phyloP scores from a whole-genome alignment of 2,113 vertebrate species.

The Grallaria varia region DNA sequence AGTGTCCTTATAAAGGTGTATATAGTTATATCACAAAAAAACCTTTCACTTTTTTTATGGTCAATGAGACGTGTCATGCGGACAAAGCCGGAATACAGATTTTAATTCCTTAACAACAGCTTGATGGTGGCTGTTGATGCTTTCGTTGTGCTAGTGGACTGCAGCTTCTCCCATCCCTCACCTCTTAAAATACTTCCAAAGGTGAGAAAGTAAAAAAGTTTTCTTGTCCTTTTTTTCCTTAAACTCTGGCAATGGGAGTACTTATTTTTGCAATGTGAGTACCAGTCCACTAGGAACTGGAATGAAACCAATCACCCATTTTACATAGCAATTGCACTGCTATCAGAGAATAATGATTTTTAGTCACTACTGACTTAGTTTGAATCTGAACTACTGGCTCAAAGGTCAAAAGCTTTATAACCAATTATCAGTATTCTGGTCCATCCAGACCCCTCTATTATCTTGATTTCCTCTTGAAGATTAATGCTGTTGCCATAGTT shows the following conservation, averaged over 20 bases:
- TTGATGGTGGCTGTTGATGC: background rate
- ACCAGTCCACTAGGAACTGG: background rate
- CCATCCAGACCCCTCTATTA: conserved; percentile 40
- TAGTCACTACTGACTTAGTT: conserved; percentile 27
- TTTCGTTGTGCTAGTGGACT: background rate
- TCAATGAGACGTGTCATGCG: fast-evolving
- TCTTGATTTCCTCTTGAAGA: conserved; percentile 47
- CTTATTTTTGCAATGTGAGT: background rate
- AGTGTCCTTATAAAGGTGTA: background rate
- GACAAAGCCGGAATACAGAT: background rate
- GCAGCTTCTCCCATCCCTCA: background rate
- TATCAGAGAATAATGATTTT: conserved; percentile 53
- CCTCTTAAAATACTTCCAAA: background rate
- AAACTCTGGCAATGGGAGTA: background rate
- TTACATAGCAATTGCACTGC: background rate
- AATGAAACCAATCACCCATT: conserved; percentile 34
- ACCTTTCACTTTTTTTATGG: background rate
- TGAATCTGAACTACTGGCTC: background rate
- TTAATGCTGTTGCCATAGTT: conserved; percentile 31
- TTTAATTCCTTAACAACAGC: background rate
- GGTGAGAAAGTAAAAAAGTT: background rate
- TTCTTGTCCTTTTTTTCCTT: background rate
- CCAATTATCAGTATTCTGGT: conserved; percentile 50
- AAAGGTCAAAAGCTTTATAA: conserved; percentile 55
- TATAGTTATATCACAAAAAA: background rate